Percentiles rank a stretch among this genome's conserved stretches.
These are phyloP conservation scores for Labeo catla DNA, from an alignment of 2,113 vertebrate species.

Conservation along the genomic window DNA sequence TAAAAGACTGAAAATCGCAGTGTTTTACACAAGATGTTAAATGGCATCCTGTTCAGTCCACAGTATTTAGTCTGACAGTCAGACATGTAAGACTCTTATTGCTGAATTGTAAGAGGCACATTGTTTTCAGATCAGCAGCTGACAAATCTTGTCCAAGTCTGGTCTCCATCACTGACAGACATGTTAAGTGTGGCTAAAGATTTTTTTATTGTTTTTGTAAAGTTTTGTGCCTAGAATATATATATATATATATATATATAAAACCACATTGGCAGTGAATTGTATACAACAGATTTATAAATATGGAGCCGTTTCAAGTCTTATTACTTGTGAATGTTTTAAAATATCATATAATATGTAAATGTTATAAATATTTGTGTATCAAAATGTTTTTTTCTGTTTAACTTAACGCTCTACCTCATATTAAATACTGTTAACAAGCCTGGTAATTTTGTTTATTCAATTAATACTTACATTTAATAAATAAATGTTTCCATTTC, in stretches of 20 bases:
- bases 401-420: constrained; percentile 37
- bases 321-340: constrained; percentile 44
- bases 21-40: neutral
- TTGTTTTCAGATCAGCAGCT: constrained; percentile 6
- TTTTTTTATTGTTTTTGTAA: neutral
- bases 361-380: constrained; percentile 1
- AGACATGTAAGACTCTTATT: neutral
- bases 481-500: neutral
- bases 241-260: too few species aligned
- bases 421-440: constrained; percentile 36
- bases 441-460: neutral
- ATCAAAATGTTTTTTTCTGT: constrained; percentile 29
- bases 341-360: neutral
- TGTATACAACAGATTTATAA: constrained; percentile 15
- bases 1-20: neutral
- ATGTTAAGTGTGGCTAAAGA: neutral
- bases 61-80: neutral
- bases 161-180: neutral
- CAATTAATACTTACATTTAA: neutral
- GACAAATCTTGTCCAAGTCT: neutral
- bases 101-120: neutral
- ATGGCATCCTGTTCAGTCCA: neutral
- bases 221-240: neutral
- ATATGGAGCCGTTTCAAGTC: constrained; percentile 29
- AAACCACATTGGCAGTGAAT: neutral